phyloP scores from a whole-genome alignment of 2,888 invertebrate genomes.

The Cancer borealis region DNA sequence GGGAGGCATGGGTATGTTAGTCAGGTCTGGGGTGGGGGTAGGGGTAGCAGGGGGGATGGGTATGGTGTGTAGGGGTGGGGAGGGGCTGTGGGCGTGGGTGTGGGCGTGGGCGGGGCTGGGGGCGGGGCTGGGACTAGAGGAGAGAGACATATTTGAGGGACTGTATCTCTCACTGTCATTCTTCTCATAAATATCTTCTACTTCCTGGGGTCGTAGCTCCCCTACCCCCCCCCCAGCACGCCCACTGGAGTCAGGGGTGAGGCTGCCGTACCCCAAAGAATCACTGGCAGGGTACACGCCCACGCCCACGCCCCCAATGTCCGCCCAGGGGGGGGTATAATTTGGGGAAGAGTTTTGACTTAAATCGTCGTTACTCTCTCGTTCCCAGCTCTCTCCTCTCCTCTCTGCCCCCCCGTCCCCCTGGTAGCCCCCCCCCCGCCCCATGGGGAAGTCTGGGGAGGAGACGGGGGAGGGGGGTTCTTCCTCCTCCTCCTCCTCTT shows the following conservation, averaged over 20 bases:
- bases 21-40: constrained; percentile 12
- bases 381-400: neutral
- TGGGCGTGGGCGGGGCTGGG: neutral
- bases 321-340: neutral
- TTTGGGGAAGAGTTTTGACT: neutral
- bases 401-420: neutral
- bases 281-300: constrained; percentile 52
- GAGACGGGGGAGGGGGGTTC: constrained; percentile 62
- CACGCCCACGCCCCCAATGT: neutral
- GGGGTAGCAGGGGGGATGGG: constrained; percentile 5
- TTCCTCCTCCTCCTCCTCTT: constrained; percentile 51
- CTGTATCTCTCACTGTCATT: constrained; percentile 69
- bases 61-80: constrained; percentile 52
- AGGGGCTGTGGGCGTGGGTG: neutral
- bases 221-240: too few relatives aligned
- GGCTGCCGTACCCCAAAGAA: constrained; percentile 65
- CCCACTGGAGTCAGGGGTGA: constrained; percentile 54
- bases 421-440: neutral
- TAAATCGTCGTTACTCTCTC: neutral
- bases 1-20: constrained; percentile 70
- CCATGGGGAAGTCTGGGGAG: constrained; percentile 49
- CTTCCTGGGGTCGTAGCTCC: too few relatives aligned
- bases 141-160: constrained; percentile 74
- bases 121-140: constrained; percentile 54
- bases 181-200: too few relatives aligned